Base-by-base conservation (phyloP, 2,113 vertebrate genomes). In the Lasiurus cinereus region DNA sequence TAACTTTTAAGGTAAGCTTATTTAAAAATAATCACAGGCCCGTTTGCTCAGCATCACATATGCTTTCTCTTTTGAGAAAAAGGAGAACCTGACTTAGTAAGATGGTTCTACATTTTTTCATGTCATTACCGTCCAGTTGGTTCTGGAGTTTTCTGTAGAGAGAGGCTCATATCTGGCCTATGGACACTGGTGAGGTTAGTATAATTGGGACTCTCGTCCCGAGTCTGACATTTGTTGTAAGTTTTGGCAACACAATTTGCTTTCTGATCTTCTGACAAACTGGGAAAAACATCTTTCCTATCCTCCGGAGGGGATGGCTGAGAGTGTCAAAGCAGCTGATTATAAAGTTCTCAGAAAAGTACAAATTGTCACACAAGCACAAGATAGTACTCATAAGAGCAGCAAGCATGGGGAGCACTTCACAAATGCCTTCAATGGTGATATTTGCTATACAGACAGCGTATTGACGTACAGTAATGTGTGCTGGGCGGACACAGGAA, bases 141-240 rank as follows among this genome's bases (percentile, higher is more conserved):
- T 3, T 14, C 43, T 0, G 22, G n/a, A 21, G 19, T 43, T 33
- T 64, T 39, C 56, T 22, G 43, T 6, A 11, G 18, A 74, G 80
- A 39, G 19, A 31, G 29, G 22, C 7, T 73, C 2, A 0, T 3
- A 24, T 29, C 66, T 11, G 5, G 11, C 3, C 0, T 8, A 19
- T 16, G 27, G 31, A 46, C 7, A 6, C 0, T 0, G 27, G 33
- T 1, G 52, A 15, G 1, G 10, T 56, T 24, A 9, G 18, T 0
- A n/a, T 3, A 21, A 18, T 1, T 4, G 19, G 27, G 31, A 31
- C 48, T 66, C 36, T 24, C 27, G 6, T 11, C 13, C 50, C 33
- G 11, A 36, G 11, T n/a, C 8, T n/a, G 24, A 83, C 13, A 7
- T 19, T 39, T 54, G 54, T 27, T 72, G 56, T 18, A 66, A 48